These are phyloP conservation scores for Drosophila pseudoananassae DNA, from an alignment of 1,140 invertebrate genomes.

Conservation along the genomic window DNA sequence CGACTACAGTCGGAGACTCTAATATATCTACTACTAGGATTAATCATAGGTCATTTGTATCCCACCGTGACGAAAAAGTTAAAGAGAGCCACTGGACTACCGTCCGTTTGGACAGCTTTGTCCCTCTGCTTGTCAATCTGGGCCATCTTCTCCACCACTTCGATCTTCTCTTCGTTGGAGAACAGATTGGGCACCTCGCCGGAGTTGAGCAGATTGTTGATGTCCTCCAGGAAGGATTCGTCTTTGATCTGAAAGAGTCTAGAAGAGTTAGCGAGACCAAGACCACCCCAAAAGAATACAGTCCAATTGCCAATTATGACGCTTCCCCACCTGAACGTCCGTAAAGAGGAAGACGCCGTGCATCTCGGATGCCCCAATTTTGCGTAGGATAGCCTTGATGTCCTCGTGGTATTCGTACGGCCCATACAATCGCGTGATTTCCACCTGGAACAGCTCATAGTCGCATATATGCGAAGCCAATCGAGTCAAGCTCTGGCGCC, in stretches of 20 bases:
- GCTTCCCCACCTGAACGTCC: slow-evolving; percentile 90
- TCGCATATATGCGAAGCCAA: slow-evolving; percentile 97
- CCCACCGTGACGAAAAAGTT: slow-evolving; percentile 92
- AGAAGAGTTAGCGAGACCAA: slow-evolving; percentile 36
- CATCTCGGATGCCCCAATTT: slow-evolving; percentile 92
- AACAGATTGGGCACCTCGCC: slow-evolving; percentile 98
- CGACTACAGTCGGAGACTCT: not conserved
- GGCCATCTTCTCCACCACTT: slow-evolving; percentile 97
- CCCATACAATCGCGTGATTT: slow-evolving; percentile 95
- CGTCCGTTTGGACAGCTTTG: slow-evolving; percentile 95
- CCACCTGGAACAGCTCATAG: slow-evolving; percentile 96
- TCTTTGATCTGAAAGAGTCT: slow-evolving; percentile 91
- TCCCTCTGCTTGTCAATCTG: slow-evolving; percentile 95
- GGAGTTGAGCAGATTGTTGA: slow-evolving; percentile 96
- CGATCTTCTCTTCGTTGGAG: slow-evolving; percentile 93
- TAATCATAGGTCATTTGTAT: not conserved
- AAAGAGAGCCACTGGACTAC: slow-evolving; percentile 94
- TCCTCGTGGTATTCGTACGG: slow-evolving; percentile 95
- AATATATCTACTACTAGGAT: no score
- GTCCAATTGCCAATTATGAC: slow-evolving; percentile 22
- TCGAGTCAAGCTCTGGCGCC: slow-evolving; percentile 94
- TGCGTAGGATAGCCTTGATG: slow-evolving; percentile 91
- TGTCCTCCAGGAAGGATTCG: slow-evolving; percentile 96
- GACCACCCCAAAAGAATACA: slow-evolving; percentile 1
- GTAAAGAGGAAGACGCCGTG: slow-evolving; percentile 96